phyloP scores from a whole-genome alignment of 2,797 vertebrate genomes.

The Hydrocynus forskahlii region DNA sequence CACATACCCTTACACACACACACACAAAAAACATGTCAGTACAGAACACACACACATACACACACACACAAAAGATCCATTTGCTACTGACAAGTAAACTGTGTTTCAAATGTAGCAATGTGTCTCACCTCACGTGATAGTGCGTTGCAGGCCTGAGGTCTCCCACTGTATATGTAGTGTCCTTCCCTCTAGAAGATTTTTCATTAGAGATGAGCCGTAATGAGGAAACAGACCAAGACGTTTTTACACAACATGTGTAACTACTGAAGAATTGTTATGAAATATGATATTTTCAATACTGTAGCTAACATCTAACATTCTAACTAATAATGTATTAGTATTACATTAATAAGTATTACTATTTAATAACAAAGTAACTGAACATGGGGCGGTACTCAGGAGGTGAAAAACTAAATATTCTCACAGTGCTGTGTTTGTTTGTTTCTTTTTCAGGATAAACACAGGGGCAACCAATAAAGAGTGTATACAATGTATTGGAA shows the following conservation, averaged over 20 bases:
- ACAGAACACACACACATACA: no score
- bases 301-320: no score
- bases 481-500: no score
- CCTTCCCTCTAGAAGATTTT: slow-evolving; percentile 71
- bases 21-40: not conserved
- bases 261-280: no score
- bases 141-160: slow-evolving; percentile 79
- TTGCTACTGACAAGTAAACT: not conserved
- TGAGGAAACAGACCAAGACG: not conserved
- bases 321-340: not conserved
- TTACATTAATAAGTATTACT: not conserved
- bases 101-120: not conserved
- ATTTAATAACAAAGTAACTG: no score
- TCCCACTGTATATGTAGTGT: slow-evolving; percentile 71
- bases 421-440: not conserved
- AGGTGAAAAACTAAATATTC: not conserved
- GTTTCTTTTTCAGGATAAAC: not conserved
- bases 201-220: not conserved
- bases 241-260: no score
- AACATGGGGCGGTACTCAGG: no score
- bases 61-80: no score
- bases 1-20: slow-evolving; percentile 73
- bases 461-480: no score
- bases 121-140: slow-evolving; percentile 78
- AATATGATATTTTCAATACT: not conserved